phyloP scores from a whole-genome alignment of 2,888 invertebrate genomes.

The Metallyticus violacea region DNA sequence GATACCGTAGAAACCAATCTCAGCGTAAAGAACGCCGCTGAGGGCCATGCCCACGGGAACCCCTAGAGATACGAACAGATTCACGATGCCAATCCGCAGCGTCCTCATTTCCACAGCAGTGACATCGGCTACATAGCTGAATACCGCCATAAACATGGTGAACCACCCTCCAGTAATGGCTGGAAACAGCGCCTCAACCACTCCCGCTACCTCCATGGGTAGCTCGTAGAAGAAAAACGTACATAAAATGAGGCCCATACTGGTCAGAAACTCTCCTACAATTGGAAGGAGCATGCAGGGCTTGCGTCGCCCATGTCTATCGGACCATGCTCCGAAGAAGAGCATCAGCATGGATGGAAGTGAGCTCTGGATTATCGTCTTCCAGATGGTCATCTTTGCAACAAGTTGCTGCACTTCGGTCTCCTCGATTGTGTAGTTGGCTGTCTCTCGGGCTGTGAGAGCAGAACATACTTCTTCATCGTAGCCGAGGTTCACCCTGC shows the following conservation, averaged over 20 bases:
- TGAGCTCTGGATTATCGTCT: conserved; percentile 78
- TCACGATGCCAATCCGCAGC: conserved; percentile 80
- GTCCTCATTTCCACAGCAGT: conserved; percentile 81
- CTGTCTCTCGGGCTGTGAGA: conserved; percentile 68
- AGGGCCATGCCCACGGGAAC: conserved; percentile 86
- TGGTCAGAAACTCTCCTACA: conserved; percentile 74
- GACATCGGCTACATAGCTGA: conserved; percentile 85
- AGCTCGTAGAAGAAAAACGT: conserved; percentile 76
- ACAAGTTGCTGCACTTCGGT: conserved; percentile 66
- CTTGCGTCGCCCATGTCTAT: conserved; percentile 63
- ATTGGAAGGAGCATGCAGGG: conserved; percentile 83
- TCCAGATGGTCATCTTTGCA: conserved; percentile 82
- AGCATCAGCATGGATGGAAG: conserved; percentile 78
- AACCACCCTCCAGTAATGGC: conserved; percentile 83
- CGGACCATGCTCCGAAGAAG: conserved; percentile 75
- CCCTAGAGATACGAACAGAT: conserved; percentile 83
- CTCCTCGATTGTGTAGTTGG: conserved; percentile 61
- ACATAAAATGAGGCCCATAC: conserved; percentile 73
- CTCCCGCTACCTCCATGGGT: conserved; percentile 72
- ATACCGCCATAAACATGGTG: conserved; percentile 86
- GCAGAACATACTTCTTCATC: conserved; percentile 73
- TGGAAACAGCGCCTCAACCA: conserved; percentile 78
- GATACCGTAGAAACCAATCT: conserved; percentile 79
- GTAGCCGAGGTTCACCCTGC: conserved; percentile 75
- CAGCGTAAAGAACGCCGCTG: conserved; percentile 74